Conservation (phyloP, 1,140 invertebrate genomes). For the Nephila pilipes region DNA sequence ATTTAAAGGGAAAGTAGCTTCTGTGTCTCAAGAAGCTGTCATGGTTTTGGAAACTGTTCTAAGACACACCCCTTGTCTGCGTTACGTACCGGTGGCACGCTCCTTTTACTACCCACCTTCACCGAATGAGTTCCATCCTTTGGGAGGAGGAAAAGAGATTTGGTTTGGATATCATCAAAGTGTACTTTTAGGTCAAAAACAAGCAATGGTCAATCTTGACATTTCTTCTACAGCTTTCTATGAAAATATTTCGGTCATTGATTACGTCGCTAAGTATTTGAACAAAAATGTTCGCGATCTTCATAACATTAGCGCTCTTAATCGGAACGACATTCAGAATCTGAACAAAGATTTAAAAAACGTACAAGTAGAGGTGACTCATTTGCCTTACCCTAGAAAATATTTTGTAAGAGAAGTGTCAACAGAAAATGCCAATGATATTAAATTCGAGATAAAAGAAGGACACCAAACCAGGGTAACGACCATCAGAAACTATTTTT, state of each 20-base stretch:
- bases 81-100: conserved; percentile 41
- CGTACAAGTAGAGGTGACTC: conserved; percentile 73
- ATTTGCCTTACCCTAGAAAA: conserved; percentile 27
- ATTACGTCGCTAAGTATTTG: neutral
- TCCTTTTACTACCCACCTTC: conserved; percentile 58
- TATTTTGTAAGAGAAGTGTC: neutral
- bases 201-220: conserved; percentile 72
- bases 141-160: conserved; percentile 59
- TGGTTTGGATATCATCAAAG: conserved; percentile 76
- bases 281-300: neutral
- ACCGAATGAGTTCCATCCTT: neutral
- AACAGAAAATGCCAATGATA: conserved; percentile 57
- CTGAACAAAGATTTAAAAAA: conserved; percentile 55
- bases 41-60: conserved; percentile 73
- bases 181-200: conserved; percentile 59
- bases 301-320: neutral
- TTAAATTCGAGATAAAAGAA: conserved; percentile 8
- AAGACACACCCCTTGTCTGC: conserved; percentile 48
- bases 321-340: neutral
- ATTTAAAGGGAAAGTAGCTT: neutral
- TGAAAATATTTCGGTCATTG: neutral
- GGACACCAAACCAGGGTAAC: too few species aligned
- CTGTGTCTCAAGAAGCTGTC: conserved; percentile 54
- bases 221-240: conserved; percentile 60
- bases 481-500: too few species aligned